Conservation (phyloP, 2,113 vertebrate species). For the Nibea albiflora region DNA sequence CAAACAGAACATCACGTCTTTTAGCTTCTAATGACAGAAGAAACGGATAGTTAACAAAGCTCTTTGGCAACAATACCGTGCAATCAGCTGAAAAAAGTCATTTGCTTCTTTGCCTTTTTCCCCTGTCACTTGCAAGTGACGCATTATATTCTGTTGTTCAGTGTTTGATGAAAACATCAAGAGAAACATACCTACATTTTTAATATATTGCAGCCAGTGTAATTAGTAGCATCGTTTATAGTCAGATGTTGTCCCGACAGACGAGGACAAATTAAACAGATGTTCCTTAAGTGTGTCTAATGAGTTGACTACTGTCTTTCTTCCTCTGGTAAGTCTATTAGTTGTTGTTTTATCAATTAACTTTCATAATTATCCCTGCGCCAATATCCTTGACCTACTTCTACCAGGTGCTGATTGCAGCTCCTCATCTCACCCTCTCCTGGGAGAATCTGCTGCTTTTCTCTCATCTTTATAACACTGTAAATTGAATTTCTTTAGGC, state of each 20-base stretch:
- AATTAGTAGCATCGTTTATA: not conserved
- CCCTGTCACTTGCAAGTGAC: conserved; percentile 1
- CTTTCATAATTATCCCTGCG: not conserved
- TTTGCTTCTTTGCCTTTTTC: not conserved
- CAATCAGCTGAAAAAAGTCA: not conserved
- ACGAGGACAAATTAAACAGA: not conserved
- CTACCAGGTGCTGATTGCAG: too few relatives aligned
- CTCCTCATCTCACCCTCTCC: too few relatives aligned
- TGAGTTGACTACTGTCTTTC: conserved; percentile 4
- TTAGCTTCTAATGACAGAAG: conserved; percentile 1
- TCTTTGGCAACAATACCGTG: conserved; percentile 23
- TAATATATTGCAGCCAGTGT: not conserved
- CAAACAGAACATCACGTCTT: conserved; percentile 31
- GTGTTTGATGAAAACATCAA: not conserved
- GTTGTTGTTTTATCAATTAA: not conserved
- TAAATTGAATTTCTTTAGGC: not conserved
- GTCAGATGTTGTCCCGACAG: not conserved
- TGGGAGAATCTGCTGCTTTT: not conserved
- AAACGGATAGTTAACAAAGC: conserved; percentile 16
- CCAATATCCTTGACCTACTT: not conserved
- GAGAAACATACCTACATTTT: not conserved
- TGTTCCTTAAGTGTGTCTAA: not conserved
- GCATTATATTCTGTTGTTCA: conserved; percentile 4
- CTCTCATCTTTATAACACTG: not conserved
- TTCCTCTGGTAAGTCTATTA: not conserved